Percentiles rank a stretch among this genome's conserved stretches.
Conservation (phyloP, 1,140 invertebrate genomes). For the Choristoneura fumiferana region DNA sequence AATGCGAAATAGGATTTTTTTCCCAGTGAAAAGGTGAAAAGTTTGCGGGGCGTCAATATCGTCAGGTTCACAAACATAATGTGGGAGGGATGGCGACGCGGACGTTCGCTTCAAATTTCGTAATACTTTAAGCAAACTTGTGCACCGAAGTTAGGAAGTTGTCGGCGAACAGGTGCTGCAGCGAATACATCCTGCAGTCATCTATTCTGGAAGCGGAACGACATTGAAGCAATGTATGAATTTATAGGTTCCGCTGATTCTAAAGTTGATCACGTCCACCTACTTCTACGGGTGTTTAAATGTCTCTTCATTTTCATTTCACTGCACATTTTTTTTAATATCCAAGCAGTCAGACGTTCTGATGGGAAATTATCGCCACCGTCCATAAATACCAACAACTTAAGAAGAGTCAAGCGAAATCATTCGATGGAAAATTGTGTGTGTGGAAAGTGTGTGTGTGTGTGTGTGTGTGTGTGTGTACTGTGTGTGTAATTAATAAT, state of each 20-base stretch:
- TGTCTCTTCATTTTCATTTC: too few relatives aligned
- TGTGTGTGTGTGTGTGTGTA: too few relatives aligned
- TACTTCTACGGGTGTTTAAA: too few relatives aligned
- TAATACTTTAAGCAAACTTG: conserved; percentile 69
- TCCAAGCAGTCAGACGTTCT: too few relatives aligned
- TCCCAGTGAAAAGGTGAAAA: conserved; percentile 43
- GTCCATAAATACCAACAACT: too few relatives aligned
- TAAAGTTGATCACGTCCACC: too few relatives aligned
- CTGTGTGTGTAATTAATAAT: too few relatives aligned
- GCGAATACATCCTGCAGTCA: conserved; percentile 42
- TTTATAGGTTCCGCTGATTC: background rate
- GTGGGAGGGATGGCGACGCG: conserved; percentile 36
- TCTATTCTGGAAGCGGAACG: conserved; percentile 14
- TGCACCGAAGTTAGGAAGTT: conserved; percentile 55
- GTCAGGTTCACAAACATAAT: conserved; percentile 59
- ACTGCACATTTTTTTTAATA: too few relatives aligned
- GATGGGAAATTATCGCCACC: too few relatives aligned
- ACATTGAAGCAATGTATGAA: conserved; percentile 27
- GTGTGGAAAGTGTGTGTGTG: too few relatives aligned
- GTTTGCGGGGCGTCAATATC: conserved; percentile 39
- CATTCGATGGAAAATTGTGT: too few relatives aligned
- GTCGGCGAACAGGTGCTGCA: conserved; percentile 56
- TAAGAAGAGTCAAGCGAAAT: too few relatives aligned
- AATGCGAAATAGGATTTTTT: conserved; percentile 44
- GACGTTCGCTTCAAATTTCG: conserved; percentile 53